Evolutionary conservation across 2,113 vertebrate genomes (phyloP), one percentile per base, ranked within the genome.

Genomic region (Sinocyclocheilus anophthalmus): DNA sequence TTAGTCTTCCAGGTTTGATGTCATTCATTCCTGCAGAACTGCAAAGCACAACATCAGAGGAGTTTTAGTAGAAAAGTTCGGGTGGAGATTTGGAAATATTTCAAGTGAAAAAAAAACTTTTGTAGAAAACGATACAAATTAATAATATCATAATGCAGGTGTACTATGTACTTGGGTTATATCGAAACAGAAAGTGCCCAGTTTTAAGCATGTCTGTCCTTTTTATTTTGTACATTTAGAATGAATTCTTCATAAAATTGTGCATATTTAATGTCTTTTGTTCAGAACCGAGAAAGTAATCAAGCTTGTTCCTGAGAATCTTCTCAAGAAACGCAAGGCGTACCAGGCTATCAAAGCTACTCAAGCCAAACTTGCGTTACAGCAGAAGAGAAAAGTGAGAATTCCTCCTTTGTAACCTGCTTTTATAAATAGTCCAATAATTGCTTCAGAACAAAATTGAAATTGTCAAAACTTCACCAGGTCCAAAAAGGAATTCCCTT

Each of bases 281-380:
- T 16, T 77, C 85, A 97, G 96, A 26, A 84, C 91, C 10, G 91
- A 88, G 65, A 97, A 94, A 90, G 96, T 95, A 59, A 97, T 99
- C 77, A 97, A 97, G 69, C 91, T 97, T 87, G 97, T 99, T 78
- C 97, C 98, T 24, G 98, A 99, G 93, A 98, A 98, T 89, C 94
- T 99, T 61, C 92, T 99, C 88, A 99, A 99, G 89, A 98, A 94
- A 92, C 96, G 97, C 86, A 99, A 98, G 87, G 90, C 94, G 0
- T 99, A 99, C 84, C 97, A 97, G 91, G 97, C 97, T 0, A 95
- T 99, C 65, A 99, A 99, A 93, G 98, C 97, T 20, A 98, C 95
- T 2, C 95, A 99, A 79, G 98, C 97, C 63, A 99, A 97, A 90
- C 94, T 95, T 26, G 97, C 97, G 0, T 93, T 99, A 33, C 93